Evolutionary conservation across 2,797 vertebrate genomes (phyloP).

Genomic region (Chloroceryle amazona): DNA sequence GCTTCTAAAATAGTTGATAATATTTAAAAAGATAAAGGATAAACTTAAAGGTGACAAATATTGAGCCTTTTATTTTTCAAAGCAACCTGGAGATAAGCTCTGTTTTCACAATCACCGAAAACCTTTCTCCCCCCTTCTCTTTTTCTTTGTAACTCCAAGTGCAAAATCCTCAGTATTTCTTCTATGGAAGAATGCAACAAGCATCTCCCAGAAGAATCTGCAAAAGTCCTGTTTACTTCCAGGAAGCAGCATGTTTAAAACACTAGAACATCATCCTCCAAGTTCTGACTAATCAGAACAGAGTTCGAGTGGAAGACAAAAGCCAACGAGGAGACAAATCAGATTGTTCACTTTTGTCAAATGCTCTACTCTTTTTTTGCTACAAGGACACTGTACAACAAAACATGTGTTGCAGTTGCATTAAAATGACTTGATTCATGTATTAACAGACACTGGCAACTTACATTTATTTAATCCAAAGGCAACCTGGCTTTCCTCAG

Average conservation of each 20-base stretch:
- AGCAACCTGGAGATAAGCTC: background rate
- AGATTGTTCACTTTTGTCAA: background rate
- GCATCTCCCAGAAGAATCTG: background rate
- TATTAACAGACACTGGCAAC: background rate
- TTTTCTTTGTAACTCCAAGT: background rate
- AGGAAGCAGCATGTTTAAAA: background rate
- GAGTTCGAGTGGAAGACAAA: background rate
- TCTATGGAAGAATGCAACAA: background rate
- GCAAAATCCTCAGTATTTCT: background rate
- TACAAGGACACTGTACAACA: background rate
- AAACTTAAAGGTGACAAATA: background rate
- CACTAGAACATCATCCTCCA: background rate
- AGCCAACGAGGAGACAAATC: background rate
- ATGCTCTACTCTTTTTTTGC: background rate
- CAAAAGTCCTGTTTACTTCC: background rate
- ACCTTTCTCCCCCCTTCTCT: no score
- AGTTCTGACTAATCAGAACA: background rate
- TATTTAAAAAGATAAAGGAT: background rate
- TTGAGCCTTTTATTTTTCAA: slow-evolving; percentile 6
- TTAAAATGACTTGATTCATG: background rate
- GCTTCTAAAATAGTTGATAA: background rate
- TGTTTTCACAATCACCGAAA: background rate
- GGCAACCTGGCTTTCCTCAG: background rate
- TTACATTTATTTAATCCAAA: background rate
- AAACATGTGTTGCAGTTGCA: rapidly evolving